A percentile compares a stretch with the other conserved stretches of the same genome.
Conservation (phyloP, 2,797 vertebrate genomes). For the Chelon labrosus region DNA sequence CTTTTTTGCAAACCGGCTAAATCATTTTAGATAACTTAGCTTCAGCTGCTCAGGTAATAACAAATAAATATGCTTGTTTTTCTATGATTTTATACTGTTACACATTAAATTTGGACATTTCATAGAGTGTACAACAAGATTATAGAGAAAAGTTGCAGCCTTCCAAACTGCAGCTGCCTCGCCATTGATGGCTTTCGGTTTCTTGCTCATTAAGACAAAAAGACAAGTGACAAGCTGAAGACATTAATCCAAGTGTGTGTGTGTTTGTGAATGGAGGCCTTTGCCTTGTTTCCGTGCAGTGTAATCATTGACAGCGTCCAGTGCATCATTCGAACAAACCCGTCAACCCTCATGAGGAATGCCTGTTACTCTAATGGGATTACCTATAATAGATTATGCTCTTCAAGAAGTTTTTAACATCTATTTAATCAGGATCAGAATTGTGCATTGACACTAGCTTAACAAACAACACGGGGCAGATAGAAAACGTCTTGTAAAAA, state of each 20-base stretch:
- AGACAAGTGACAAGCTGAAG: no score
- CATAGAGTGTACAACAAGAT: not conserved
- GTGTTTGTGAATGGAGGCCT: conserved; percentile 8
- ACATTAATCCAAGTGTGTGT: conserved; percentile 2
- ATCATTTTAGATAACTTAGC: no score
- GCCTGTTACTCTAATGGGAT: not conserved
- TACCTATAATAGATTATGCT: not conserved
- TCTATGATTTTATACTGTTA: no score
- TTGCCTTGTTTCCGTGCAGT: conserved; percentile 18
- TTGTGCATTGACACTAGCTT: not conserved
- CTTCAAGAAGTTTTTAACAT: not conserved
- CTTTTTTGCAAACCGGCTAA: no score
- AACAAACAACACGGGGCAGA: not conserved
- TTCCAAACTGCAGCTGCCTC: no score
- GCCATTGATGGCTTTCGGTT: no score
- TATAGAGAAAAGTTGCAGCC: not conserved
- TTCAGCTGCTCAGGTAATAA: no score
- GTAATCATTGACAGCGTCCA: conserved; percentile 50
- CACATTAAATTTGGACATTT: not conserved
- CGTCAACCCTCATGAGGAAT: conserved; percentile 5
- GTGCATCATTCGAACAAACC: conserved; percentile 29
- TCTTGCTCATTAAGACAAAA: conserved; percentile 12
- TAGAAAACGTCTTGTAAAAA: no score
- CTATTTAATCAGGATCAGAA: not conserved
- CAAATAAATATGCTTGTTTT: no score